Percentiles rank a stretch among this genome's conserved stretches.
These are phyloP conservation scores for Hylia prasina DNA, from an alignment of 2,113 vertebrate genomes.

Conservation along the genomic window DNA sequence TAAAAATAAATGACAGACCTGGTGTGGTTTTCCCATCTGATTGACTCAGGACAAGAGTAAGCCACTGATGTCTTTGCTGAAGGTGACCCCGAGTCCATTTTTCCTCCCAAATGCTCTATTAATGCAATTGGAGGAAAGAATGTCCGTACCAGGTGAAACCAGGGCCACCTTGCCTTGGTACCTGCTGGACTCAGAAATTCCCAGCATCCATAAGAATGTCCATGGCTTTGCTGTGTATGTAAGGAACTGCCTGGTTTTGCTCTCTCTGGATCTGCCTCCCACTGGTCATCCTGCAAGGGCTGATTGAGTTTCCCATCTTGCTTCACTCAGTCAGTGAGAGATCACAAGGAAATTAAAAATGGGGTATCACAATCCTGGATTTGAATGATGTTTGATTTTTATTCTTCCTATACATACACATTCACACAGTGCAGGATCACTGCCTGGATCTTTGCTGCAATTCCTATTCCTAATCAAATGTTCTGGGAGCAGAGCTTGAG, in stretches of 20 bases:
- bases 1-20: conserved; percentile 1
- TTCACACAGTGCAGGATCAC: neutral
- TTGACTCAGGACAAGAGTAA: neutral
- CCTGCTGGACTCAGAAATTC: neutral
- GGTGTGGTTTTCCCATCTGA: neutral
- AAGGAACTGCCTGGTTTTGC: neutral
- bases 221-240: neutral
- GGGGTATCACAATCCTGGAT: neutral
- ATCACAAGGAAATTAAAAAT: neutral
- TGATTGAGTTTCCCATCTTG: neutral
- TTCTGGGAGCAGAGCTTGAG: neutral
- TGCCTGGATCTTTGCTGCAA: neutral
- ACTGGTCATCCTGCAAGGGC: neutral
- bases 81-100: neutral
- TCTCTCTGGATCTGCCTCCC: neutral
- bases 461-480: neutral
- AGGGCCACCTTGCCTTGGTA: neutral
- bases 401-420: neutral
- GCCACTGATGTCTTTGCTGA: neutral
- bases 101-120: neutral
- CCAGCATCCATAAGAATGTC: neutral
- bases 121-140: neutral
- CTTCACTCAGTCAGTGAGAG: neutral
- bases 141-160: neutral
- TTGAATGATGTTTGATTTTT: neutral